Conservation (phyloP, 2,888 invertebrate genomes). For the Sisyra nigra region DNA sequence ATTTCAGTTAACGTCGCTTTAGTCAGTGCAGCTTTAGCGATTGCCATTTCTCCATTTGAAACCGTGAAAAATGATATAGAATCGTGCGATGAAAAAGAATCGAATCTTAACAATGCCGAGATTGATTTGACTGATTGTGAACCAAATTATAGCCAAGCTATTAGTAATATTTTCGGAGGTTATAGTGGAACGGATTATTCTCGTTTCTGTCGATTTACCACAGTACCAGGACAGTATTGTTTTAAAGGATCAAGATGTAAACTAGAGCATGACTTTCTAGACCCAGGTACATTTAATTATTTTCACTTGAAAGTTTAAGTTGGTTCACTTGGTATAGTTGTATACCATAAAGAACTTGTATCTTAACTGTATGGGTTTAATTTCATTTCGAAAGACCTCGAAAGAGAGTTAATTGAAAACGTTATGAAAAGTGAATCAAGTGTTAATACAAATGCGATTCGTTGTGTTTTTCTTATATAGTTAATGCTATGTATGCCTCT, state of each 20-base stretch:
- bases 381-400: no score
- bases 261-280: constrained; percentile 1
- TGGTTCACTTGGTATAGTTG: no score
- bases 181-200: neutral
- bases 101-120: neutral
- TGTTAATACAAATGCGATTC: no score
- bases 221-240: neutral
- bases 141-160: neutral
- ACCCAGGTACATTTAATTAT: constrained; percentile 1
- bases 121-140: neutral
- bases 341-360: no score
- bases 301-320: neutral
- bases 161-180: constrained; percentile 1
- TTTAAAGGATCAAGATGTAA: constrained; percentile 6
- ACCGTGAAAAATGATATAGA: no score
- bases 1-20: neutral
- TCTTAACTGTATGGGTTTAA: no score
- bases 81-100: neutral
- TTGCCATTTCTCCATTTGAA: neutral
- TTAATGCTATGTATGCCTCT: no score
- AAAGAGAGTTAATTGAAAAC: no score
- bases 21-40: neutral
- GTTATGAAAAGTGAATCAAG: no score
- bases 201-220: constrained; percentile 4
- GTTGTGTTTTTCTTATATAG: no score